Conservation (phyloP, 2,888 invertebrate genomes). For the Coenonympha arcania region DNA sequence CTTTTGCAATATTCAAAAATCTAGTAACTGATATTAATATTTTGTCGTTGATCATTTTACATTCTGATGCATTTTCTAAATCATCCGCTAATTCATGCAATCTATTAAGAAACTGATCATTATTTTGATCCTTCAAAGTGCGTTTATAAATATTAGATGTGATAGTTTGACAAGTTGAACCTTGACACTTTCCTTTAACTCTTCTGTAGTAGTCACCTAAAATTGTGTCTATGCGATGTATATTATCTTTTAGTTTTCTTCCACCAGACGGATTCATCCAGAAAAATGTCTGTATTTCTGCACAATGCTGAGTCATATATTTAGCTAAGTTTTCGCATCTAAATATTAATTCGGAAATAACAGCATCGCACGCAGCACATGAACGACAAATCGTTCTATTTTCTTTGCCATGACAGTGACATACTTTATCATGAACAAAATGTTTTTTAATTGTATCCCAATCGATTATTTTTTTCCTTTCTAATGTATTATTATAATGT, state of each 20-base stretch:
- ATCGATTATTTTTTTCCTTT: slow-evolving; percentile 33
- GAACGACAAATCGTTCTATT: slow-evolving; percentile 52
- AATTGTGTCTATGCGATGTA: slow-evolving; percentile 47
- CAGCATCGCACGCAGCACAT: slow-evolving; percentile 55
- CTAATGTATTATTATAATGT: background rate
- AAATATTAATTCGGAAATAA: slow-evolving; percentile 53
- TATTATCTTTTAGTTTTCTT: slow-evolving; percentile 46
- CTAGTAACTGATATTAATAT: slow-evolving; percentile 32
- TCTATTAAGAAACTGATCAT: slow-evolving; percentile 15
- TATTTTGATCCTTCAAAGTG: slow-evolving; percentile 16
- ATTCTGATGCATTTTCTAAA: slow-evolving; percentile 32
- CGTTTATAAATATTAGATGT: slow-evolving; percentile 46
- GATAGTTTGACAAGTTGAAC: slow-evolving; percentile 46
- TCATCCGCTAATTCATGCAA: slow-evolving; percentile 31
- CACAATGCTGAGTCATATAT: slow-evolving; percentile 57
- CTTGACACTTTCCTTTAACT: slow-evolving; percentile 52
- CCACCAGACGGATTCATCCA: slow-evolving; percentile 57
- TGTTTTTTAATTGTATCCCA: slow-evolving; percentile 44
- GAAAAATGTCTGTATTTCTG: slow-evolving; percentile 60
- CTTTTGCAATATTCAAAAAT: slow-evolving; percentile 26
- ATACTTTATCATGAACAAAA: slow-evolving; percentile 50
- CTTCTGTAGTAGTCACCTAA: slow-evolving; percentile 54
- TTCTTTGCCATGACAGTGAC: slow-evolving; percentile 47
- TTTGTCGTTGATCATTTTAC: slow-evolving; percentile 29
- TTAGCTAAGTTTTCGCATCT: slow-evolving; percentile 53